phyloP scores from a whole-genome alignment of 92 coral and sea anemone species.

The Epizoanthus ramosus region DNA sequence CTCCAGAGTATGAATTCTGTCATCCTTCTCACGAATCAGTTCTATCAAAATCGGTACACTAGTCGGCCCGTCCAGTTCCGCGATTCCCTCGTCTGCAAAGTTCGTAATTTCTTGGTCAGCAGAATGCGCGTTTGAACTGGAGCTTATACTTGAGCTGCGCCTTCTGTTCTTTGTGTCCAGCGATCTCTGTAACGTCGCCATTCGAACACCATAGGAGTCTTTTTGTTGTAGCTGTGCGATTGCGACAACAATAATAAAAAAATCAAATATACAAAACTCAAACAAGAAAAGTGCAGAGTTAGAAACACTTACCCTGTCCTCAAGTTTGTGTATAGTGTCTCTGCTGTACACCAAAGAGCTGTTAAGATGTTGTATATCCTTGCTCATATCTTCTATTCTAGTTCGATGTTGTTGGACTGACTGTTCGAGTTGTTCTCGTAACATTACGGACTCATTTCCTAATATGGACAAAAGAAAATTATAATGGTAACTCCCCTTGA shows the following conservation, averaged over 20 bases:
- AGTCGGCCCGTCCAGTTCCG: slow-evolving; percentile 68
- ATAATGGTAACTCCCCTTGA: background rate
- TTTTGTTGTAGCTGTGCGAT: slow-evolving; percentile 19
- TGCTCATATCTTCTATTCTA: slow-evolving; percentile 14
- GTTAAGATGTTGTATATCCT: slow-evolving; percentile 15
- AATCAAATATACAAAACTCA: background rate
- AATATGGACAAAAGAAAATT: background rate
- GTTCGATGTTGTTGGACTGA: slow-evolving; percentile 5
- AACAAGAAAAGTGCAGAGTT: background rate
- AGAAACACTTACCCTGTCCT: slow-evolving; percentile 1
- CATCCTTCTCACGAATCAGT: slow-evolving; percentile 70
- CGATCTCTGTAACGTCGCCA: slow-evolving; percentile 26
- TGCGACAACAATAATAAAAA: background rate
- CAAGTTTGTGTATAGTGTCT: slow-evolving; percentile 25
- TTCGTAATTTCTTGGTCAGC: slow-evolving; percentile 1
- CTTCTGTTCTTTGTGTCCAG: slow-evolving; percentile 27
- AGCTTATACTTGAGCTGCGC: background rate
- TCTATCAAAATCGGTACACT: slow-evolving; percentile 63
- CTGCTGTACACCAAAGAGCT: slow-evolving; percentile 8
- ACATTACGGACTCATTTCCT: slow-evolving; percentile 15
- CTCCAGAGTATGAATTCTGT: slow-evolving; percentile 53
- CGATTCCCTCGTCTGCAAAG: slow-evolving; percentile 62
- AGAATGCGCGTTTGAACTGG: background rate
- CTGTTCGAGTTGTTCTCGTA: slow-evolving; percentile 17
- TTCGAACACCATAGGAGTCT: slow-evolving; percentile 15